phyloP scores from a whole-genome alignment of 2,797 vertebrate genomes.

The Pitangus sulphuratus region DNA sequence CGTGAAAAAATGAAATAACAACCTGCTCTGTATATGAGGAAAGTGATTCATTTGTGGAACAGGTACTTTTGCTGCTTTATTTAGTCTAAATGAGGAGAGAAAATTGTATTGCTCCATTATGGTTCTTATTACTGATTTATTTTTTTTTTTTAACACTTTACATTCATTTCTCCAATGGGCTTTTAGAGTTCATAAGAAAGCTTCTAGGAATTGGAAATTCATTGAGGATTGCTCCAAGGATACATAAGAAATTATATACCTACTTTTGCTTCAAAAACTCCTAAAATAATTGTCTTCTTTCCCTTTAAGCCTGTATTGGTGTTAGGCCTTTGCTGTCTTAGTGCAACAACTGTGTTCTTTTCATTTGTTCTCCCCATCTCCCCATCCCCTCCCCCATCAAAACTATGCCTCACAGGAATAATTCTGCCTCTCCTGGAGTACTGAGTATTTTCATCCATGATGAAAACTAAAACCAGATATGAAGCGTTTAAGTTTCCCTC shows the following conservation, averaged over 20 bases:
- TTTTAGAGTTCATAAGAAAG: background rate
- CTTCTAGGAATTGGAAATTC: background rate
- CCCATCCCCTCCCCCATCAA: accelerated
- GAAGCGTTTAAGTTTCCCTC: background rate
- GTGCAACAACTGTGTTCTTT: background rate
- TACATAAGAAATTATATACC: background rate
- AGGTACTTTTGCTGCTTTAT: background rate
- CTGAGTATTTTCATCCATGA: background rate
- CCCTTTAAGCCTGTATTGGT: background rate
- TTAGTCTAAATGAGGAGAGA: background rate
- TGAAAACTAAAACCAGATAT: background rate
- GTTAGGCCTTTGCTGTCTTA: background rate
- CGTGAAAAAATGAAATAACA: background rate
- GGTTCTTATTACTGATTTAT: background rate
- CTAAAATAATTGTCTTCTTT: background rate
- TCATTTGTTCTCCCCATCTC: background rate
- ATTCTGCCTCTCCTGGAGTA: background rate
- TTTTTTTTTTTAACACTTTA: background rate
- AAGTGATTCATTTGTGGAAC: background rate
- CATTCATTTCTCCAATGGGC: background rate
- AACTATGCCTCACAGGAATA: background rate
- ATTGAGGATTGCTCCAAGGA: background rate
- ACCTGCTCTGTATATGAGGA: background rate
- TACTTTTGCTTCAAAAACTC: background rate
- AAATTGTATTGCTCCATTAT: background rate